Conservation (phyloP, 2,113 vertebrate species). For the Trematomus loennbergii region DNA sequence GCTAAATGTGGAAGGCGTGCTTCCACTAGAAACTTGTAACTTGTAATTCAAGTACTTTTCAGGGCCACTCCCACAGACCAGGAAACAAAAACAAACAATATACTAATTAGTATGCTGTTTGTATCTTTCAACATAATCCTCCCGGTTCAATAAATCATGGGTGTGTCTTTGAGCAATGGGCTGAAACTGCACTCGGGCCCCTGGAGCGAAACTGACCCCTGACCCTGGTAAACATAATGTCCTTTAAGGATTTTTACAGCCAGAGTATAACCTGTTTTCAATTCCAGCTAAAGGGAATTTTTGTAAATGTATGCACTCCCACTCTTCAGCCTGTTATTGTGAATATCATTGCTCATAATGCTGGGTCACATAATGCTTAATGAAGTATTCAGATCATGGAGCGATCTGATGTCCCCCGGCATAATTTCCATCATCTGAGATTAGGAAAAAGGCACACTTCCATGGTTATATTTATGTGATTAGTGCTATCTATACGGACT, state of each 20-base stretch:
- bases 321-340: neutral
- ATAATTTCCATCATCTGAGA: neutral
- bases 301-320: slow-evolving; percentile 20
- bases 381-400: slow-evolving; percentile 37
- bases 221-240: neutral
- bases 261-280: neutral
- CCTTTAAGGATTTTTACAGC: neutral
- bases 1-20: slow-evolving; percentile 18
- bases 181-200: neutral
- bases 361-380: slow-evolving; percentile 6
- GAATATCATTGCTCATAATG: slow-evolving; percentile 17
- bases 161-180: neutral
- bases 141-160: neutral
- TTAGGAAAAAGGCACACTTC: neutral
- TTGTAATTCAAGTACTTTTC: neutral
- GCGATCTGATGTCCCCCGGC: neutral
- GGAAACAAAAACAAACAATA: neutral
- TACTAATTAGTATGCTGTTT: neutral
- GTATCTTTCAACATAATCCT: neutral
- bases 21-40: neutral
- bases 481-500: neutral
- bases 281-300: neutral
- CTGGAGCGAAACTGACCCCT: neutral
- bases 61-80: slow-evolving; percentile 21
- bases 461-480: neutral